Conservation (phyloP, 2,797 vertebrate species). For the Cuculus canorus region DNA sequence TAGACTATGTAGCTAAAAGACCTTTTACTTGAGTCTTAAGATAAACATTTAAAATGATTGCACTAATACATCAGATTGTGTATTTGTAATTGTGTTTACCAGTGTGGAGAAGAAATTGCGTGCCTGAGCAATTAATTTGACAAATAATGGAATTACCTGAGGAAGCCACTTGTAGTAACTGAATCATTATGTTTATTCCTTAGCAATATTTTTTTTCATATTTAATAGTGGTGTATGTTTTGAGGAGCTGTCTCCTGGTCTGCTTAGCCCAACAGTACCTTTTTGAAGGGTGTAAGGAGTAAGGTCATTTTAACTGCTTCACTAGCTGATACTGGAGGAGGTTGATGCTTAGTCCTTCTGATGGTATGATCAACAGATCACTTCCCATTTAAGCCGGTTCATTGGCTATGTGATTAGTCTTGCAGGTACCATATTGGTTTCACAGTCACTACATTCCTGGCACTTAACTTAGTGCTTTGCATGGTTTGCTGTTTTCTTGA, state of each 20-base stretch:
- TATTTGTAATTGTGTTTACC: neutral
- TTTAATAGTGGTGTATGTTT: neutral
- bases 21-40: neutral
- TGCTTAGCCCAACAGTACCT: neutral
- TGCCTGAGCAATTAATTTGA: neutral
- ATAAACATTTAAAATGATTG: neutral
- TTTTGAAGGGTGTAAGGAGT: neutral
- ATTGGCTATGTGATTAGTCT: neutral
- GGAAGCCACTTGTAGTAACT: neutral
- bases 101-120: neutral
- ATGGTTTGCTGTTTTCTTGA: neutral
- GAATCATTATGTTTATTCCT: neutral
- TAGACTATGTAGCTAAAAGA: neutral
- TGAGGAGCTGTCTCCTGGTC: neutral
- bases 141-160: neutral
- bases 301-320: neutral
- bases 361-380: neutral
- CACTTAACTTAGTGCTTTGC: neutral
- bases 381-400: neutral
- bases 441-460: neutral
- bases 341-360: neutral
- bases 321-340: neutral
- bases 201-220: neutral
- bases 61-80: neutral
- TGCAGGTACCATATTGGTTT: neutral